These are phyloP conservation scores for Orthonevra nobilis DNA, from an alignment of 2,888 invertebrate genomes.

Conservation along the genomic window DNA sequence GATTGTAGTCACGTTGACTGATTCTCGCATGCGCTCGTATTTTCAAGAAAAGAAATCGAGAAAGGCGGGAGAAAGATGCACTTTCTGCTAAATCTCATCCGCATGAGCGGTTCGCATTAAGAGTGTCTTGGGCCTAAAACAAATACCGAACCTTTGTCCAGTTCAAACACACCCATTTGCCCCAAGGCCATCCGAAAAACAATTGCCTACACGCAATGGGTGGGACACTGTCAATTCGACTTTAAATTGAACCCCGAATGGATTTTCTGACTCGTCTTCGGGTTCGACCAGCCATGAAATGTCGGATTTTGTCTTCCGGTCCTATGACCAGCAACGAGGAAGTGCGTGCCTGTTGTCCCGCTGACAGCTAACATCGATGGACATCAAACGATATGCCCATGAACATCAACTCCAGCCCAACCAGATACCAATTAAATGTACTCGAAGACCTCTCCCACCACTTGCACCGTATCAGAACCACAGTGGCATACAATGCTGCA, in stretches of 20 bases:
- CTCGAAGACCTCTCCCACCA: slow-evolving; percentile 45
- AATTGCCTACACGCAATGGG: too few species aligned
- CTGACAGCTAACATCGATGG: slow-evolving; percentile 60
- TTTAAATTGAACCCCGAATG: too few species aligned
- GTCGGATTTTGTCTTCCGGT: not conserved
- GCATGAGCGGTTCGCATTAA: slow-evolving; percentile 17
- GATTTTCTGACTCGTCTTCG: too few species aligned
- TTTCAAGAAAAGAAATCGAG: slow-evolving; percentile 12
- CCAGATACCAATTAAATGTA: slow-evolving; percentile 53
- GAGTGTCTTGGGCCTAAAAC: too few species aligned
- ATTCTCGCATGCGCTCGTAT: slow-evolving; percentile 19
- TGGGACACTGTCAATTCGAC: too few species aligned
- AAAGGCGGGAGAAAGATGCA: slow-evolving; percentile 4
- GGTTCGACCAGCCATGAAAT: not conserved
- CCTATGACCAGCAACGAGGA: slow-evolving; percentile 14
- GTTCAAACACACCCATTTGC: too few species aligned
- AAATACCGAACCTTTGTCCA: too few species aligned
- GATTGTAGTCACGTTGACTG: slow-evolving; percentile 54
- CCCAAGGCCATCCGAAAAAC: too few species aligned
- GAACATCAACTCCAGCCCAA: slow-evolving; percentile 51
- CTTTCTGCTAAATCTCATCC: slow-evolving; percentile 5
- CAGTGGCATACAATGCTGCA: slow-evolving; percentile 4
- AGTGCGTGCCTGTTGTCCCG: slow-evolving; percentile 49
- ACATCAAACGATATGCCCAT: slow-evolving; percentile 60
- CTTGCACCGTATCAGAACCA: not conserved